Percentiles rank a stretch among this genome's conserved stretches.
phyloP scores from a whole-genome alignment of 2,113 vertebrate genomes.

The Orthonyx spaldingii region DNA sequence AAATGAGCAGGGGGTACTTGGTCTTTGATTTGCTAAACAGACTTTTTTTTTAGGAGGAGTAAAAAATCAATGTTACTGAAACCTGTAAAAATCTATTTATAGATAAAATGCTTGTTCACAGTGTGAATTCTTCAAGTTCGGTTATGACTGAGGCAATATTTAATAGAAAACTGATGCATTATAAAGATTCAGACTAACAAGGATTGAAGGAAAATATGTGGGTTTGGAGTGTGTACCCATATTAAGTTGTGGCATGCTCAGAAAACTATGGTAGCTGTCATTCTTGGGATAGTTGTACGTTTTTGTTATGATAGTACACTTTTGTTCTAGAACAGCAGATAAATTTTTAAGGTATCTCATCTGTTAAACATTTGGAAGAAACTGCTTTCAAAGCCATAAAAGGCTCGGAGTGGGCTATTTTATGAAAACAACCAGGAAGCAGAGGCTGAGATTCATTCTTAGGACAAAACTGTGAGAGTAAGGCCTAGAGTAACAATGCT shows the following conservation, averaged over 20 bases:
- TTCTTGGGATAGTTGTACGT: background rate
- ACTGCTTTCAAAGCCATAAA: background rate
- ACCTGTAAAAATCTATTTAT: background rate
- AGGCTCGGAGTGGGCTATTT: background rate
- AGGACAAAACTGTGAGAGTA: background rate
- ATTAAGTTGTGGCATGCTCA: background rate
- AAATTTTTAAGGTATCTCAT: background rate
- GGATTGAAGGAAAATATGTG: background rate
- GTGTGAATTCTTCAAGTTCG: background rate
- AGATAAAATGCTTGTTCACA: background rate
- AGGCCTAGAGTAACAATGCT: conserved; percentile 17
- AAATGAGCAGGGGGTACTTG: background rate
- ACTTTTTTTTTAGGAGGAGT: background rate
- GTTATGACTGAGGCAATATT: background rate
- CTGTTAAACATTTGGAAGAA: background rate
- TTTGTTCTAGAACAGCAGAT: background rate
- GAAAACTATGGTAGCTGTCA: background rate
- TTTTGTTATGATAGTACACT: background rate
- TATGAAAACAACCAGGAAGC: background rate
- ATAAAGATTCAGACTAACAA: background rate
- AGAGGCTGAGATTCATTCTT: background rate
- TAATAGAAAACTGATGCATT: background rate
- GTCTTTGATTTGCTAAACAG: background rate
- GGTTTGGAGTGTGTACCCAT: background rate
- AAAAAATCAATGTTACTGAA: background rate